Evolutionary conservation across 1,140 invertebrate genomes (phyloP).

Genomic region (Chlorops oryzae): DNA sequence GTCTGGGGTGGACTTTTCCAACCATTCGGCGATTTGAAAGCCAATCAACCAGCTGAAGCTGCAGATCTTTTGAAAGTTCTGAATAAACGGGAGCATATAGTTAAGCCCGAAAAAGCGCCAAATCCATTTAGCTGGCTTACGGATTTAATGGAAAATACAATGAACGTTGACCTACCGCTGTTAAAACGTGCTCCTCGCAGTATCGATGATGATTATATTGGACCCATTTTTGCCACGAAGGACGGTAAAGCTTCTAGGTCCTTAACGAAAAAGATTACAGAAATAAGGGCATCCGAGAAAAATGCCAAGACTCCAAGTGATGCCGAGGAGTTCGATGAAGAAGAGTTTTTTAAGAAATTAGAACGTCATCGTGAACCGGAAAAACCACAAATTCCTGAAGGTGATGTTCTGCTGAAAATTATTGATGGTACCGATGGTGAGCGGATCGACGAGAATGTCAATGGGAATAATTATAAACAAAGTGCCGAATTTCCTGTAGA

Average conservation of each 20-base stretch:
- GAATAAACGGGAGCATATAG: too few relatives aligned
- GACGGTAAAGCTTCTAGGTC: slow-evolving; percentile 26
- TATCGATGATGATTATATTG: slow-evolving; percentile 19
- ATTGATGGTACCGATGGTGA: slow-evolving; percentile 35
- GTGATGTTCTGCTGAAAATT: slow-evolving; percentile 36
- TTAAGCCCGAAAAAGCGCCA: too few relatives aligned
- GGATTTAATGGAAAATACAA: not conserved
- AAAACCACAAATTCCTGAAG: slow-evolving; percentile 30
- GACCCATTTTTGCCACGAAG: slow-evolving; percentile 32
- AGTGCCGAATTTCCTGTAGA: slow-evolving; percentile 6
- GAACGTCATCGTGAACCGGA: slow-evolving; percentile 28
- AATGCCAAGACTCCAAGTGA: slow-evolving; percentile 32
- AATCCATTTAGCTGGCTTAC: slow-evolving; percentile 9
- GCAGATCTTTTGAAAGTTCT: too few relatives aligned
- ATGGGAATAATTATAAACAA: slow-evolving; percentile 8
- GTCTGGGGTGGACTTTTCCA: too few relatives aligned
- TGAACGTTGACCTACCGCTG: slow-evolving; percentile 3
- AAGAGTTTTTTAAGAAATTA: slow-evolving; percentile 41
- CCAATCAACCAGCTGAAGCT: too few relatives aligned
- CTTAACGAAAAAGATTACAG: slow-evolving; percentile 39
- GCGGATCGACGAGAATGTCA: slow-evolving; percentile 20
- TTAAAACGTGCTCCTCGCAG: slow-evolving; percentile 20
- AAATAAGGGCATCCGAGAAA: slow-evolving; percentile 37
- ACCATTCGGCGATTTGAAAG: too few relatives aligned
- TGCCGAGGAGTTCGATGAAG: slow-evolving; percentile 37